A percentile compares a stretch with the other conserved stretches of the same genome.
These are phyloP conservation scores for Gyps fulvus DNA, from an alignment of 2,113 vertebrate species.

Conservation along the genomic window DNA sequence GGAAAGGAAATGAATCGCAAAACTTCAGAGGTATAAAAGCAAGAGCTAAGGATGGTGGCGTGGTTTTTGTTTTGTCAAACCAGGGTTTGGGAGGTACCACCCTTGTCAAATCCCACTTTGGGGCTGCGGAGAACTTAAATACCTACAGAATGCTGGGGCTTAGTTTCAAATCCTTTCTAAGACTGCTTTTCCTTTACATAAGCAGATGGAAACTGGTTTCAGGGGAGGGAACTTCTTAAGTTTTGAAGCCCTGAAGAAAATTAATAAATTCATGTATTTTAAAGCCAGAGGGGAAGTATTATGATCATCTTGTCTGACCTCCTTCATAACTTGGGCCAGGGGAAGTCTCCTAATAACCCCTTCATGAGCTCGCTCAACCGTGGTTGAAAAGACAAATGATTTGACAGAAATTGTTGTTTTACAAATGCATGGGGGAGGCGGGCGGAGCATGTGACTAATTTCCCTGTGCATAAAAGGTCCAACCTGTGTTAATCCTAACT, in stretches of 20 bases:
- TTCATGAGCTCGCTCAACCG: neutral
- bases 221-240: neutral
- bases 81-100: neutral
- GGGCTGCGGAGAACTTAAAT: neutral
- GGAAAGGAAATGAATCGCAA: neutral
- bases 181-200: constrained; percentile 10
- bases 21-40: neutral
- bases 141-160: neutral
- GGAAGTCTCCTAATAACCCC: neutral
- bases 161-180: constrained; percentile 45
- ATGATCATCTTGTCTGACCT: neutral
- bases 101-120: neutral
- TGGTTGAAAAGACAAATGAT: neutral
- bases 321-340: neutral
- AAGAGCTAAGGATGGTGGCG: neutral
- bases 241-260: constrained; percentile 26
- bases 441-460: neutral
- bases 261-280: constrained; percentile 13
- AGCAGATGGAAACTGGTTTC: constrained; percentile 21
- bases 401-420: neutral
- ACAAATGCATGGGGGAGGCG: neutral
- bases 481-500: neutral
- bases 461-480: neutral
- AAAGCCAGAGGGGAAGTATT: neutral
- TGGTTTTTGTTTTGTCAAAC: neutral